Percentiles rank a stretch among this genome's conserved stretches.
phyloP scores from a whole-genome alignment of 92 coral and sea anemone species.

The Siderastrea radians region DNA sequence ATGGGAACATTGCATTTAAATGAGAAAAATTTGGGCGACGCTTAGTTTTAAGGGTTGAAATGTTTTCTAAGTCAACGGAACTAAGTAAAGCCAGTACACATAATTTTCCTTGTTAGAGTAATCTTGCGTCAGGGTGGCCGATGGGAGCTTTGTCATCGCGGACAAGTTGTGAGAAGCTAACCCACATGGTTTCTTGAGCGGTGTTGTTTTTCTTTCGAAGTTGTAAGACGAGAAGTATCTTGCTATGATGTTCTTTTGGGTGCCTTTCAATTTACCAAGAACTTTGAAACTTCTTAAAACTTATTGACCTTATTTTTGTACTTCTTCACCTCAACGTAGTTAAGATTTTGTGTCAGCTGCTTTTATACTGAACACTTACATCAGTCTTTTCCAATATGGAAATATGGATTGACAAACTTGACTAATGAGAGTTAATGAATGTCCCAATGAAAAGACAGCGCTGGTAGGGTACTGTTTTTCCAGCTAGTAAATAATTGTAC shows the following conservation, averaged over 20 bases:
- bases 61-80: neutral
- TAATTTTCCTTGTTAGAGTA: neutral
- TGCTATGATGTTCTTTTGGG: conserved; percentile 40
- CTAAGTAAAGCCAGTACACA: neutral
- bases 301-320: neutral
- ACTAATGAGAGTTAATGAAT: conserved; percentile 7
- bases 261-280: conserved; percentile 1
- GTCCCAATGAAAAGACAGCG: conserved; percentile 7
- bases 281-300: neutral
- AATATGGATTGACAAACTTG: neutral
- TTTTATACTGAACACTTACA: neutral
- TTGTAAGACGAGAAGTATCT: conserved; percentile 13
- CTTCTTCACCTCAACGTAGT: neutral
- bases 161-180: conserved; percentile 15
- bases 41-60: no score
- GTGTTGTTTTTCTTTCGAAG: conserved; percentile 2
- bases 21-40: neutral
- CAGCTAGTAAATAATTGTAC: neutral
- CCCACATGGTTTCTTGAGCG: conserved; percentile 37
- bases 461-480: neutral
- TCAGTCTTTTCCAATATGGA: conserved; percentile 1
- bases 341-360: neutral
- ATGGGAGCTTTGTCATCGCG: neutral
- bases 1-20: neutral
- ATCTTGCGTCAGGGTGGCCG: neutral